Base-by-base conservation (phyloP, 2,113 vertebrate species). In the Megaptera novaeangliae region DNA sequence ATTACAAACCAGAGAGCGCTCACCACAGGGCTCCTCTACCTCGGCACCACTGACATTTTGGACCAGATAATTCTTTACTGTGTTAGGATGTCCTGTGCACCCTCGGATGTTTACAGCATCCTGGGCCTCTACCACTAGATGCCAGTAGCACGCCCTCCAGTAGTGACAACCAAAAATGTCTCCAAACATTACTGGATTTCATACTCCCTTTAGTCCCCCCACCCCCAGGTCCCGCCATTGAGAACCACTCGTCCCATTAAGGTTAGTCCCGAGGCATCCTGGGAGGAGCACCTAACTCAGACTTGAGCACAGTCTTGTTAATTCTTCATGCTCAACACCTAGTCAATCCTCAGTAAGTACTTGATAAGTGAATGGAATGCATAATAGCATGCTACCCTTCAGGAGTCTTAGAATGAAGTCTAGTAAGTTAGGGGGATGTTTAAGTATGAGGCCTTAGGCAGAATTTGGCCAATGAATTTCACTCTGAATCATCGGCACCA, bases 371-470 rank as follows among this genome's bases (percentile, higher is more conserved):
- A 68, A 49, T 25, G 6, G 27, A 72, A 61, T 77, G 57, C 2
- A 44, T n/a, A 91, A 55, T 44, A 96, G 88, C 90, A 92, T 23
- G 25, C 0, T 46, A 97, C 93, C 91, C 66, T 91, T 96, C 52
- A 94, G 63, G 66, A 94, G 94, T 97, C 87, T 94, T 98, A 85
- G 93, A 97, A 89, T 55, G 64, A 98, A 96, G 80, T 44, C 93
- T 83, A 57, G 80, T 74, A 95, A 96, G 97, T 87, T 71, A 97
- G 91, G 94, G 90, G 72, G 83, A 93, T 88, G 87, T 96, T 98
- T 96, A 94, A 94, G 88, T 91, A 94, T 57, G 90, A 98, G 91
- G 84, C 93, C 94, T 41, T 7, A 3, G 75, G 59, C 18, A 91
- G 49, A 81, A 80, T 55, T 83, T 39, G 41, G 39, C 25, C 11